Percentiles rank a stretch among this genome's conserved stretches.
Evolutionary conservation across 1,140 invertebrate species (phyloP).

Genomic region (Rhagoletis pomonella): DNA sequence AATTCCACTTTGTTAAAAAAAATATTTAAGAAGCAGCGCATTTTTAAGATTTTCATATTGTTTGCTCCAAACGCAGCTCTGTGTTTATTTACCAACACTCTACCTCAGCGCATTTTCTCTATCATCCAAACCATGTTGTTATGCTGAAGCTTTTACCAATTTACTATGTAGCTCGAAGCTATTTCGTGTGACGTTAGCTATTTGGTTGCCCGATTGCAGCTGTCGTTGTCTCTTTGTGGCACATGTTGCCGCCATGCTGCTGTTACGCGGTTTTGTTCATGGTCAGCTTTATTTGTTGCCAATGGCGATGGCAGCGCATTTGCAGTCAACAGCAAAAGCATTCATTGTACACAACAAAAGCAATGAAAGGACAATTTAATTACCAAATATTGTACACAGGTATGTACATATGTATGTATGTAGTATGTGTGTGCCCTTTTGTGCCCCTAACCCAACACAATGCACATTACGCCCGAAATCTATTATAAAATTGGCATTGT

Average conservation of each 20-base stretch:
- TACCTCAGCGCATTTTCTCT: too few relatives aligned
- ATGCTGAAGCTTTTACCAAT: too few relatives aligned
- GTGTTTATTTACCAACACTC: too few relatives aligned
- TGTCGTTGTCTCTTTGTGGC: not conserved
- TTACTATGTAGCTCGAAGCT: too few relatives aligned
- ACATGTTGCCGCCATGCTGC: not conserved
- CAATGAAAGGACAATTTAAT: not conserved
- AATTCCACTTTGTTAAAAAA: too few relatives aligned
- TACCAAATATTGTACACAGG: constrained; percentile 51
- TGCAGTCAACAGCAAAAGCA: not conserved
- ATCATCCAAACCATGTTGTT: too few relatives aligned
- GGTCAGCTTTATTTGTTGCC: constrained; percentile 22
- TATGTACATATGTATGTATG: too few relatives aligned
- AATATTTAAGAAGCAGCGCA: too few relatives aligned
- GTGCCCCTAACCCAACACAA: too few relatives aligned
- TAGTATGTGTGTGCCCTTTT: too few relatives aligned
- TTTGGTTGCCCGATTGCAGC: not conserved
- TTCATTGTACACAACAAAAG: not conserved
- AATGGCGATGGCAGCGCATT: not conserved
- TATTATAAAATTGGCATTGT: constrained; percentile 15
- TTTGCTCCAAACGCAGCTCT: too few relatives aligned
- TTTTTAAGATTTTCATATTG: too few relatives aligned
- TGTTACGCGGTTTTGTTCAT: constrained; percentile 39
- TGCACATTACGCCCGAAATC: not conserved
- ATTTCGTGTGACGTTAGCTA: not conserved